Evolutionary conservation across 1,140 invertebrate genomes (phyloP).

Genomic region (Nasonia giraulti): DNA sequence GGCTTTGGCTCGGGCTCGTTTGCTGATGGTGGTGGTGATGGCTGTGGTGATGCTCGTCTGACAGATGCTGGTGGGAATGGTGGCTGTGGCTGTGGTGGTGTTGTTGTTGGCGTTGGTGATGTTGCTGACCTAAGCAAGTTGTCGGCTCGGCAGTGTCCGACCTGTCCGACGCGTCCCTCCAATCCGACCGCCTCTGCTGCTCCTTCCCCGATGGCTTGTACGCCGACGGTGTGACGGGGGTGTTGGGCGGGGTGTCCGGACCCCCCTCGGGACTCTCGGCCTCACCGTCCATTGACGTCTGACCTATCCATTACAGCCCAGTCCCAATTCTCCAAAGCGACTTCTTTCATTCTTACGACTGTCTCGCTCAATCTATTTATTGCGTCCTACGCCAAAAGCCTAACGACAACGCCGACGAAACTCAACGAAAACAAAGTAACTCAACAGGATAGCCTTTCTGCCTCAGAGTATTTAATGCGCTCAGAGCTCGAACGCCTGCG

Average conservation of each 20-base stretch:
- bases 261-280: conserved; percentile 72
- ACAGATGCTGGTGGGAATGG: conserved; percentile 56
- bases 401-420: conserved; percentile 71
- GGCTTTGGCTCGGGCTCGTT: conserved; percentile 58
- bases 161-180: conserved; percentile 39
- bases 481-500: not conserved
- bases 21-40: conserved; percentile 57
- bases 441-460: conserved; percentile 40
- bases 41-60: conserved; percentile 48
- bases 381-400: conserved; percentile 71
- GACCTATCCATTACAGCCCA: conserved; percentile 74
- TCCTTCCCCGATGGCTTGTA: conserved; percentile 67
- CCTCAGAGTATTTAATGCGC: conserved; percentile 50
- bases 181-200: conserved; percentile 60
- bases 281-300: conserved; percentile 75
- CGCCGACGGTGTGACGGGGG: conserved; percentile 71
- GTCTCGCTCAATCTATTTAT: conserved; percentile 63
- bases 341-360: conserved; percentile 59
- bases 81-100: not conserved
- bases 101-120: conserved; percentile 23
- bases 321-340: conserved; percentile 69
- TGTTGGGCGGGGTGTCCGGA: conserved; percentile 76
- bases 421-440: conserved; percentile 58
- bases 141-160: conserved; percentile 46
- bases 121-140: conserved; percentile 53